Percentiles rank a stretch among this genome's conserved stretches.
Evolutionary conservation across 2,797 vertebrate genomes (phyloP).

Genomic region (Falco berigora): DNA sequence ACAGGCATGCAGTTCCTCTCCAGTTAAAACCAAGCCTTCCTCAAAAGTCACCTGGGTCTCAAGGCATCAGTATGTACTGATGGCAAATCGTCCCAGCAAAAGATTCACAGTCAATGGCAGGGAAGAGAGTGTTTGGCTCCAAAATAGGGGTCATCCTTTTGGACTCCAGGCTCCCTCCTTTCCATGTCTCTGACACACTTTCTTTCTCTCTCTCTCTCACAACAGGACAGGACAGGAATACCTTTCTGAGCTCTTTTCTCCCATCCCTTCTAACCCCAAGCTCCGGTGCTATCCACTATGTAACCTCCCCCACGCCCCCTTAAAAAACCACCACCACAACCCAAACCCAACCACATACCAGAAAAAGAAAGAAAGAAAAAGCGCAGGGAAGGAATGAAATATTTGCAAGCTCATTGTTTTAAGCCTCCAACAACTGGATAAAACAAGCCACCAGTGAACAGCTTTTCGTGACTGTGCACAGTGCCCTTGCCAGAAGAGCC

Average conservation of each 20-base stretch:
- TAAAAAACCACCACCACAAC: too few species aligned
- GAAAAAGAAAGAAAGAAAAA: background rate
- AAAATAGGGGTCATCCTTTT: background rate
- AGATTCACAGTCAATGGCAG: background rate
- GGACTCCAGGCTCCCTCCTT: background rate
- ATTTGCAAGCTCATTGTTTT: slow-evolving; percentile 57
- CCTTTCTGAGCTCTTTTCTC: background rate
- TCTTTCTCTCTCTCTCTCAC: background rate
- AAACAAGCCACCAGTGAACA: slow-evolving; percentile 26
- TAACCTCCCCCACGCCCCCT: too few species aligned
- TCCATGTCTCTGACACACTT: background rate
- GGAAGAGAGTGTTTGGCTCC: background rate
- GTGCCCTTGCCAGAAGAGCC: slow-evolving; percentile 14
- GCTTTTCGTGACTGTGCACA: slow-evolving; percentile 45
- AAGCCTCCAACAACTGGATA: slow-evolving; percentile 12
- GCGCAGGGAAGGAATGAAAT: background rate
- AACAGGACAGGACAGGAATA: background rate
- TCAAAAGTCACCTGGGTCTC: background rate
- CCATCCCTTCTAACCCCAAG: background rate
- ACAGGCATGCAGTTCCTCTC: background rate
- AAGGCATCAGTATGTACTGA: background rate
- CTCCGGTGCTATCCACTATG: background rate
- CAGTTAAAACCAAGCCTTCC: background rate
- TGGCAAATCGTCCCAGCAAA: background rate
- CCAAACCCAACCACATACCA: too few species aligned